Evolutionary conservation across 2,113 vertebrate genomes (phyloP), one percentile per base, ranked within the genome.

Genomic region (Syrmaticus mikado): DNA sequence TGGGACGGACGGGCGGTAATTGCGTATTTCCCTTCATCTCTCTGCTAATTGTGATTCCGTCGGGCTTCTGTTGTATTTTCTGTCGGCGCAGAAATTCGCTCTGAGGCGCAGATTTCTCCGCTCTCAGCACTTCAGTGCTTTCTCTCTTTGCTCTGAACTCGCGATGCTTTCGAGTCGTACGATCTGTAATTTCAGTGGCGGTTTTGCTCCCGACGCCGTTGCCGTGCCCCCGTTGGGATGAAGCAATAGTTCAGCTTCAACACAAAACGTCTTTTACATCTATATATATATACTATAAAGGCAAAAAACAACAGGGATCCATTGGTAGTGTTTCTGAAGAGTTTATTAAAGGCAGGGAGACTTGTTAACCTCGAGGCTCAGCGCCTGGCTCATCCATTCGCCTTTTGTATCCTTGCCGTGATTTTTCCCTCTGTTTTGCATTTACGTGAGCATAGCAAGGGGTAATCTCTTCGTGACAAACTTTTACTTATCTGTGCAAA

Each of bases 301-400:
- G 30, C 55, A 89, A 89, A 82, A 90, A 36, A 36, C 87, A 66
- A 93, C 93, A 97, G 89, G 85, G 95, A 92, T 93, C 87, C 52
- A 9, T 28, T 95, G 92, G 85, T 83, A 90, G 73, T 83, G 70
- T 96, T 97, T 97, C 93, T 97, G 93, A 95, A 81, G 92, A 93
- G 86, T 96, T 93, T 97, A 94, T 96, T 89, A 97, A 97, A 97
- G 95, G 93, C 81, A 72, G 88, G 91, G 85, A 97, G 95, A 96
- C 76, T 96, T 97, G 80, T 83, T 78, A 96, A 96, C 95, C 78
- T 95, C 85, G 92, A 16, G 87, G 7, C 78, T 96, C 92, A 2
- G 83, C 83, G 85, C 73, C 58, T 72, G 95, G 83, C 88, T 94
- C 85, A 70, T 96, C 97, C 92, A 34, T 90, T 95, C 89, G 92